Base-by-base conservation (phyloP, 2,113 vertebrate genomes). In the Vulpes ferrilata region DNA sequence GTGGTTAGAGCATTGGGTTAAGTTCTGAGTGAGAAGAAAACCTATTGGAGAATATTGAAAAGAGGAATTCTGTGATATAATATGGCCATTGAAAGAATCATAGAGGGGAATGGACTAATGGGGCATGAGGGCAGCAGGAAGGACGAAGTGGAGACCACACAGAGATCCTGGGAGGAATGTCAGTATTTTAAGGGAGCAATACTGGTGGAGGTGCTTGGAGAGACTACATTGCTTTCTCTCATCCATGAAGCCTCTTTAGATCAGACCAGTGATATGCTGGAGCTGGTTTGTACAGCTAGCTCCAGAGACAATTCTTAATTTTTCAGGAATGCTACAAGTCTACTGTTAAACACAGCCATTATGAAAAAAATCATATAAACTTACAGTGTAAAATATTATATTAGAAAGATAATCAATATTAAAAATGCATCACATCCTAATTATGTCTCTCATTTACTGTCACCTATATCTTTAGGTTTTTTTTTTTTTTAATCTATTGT, bases 101-200 rank as follows among this genome's bases (percentile, higher is more conserved):
- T 32, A 30, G 38, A 57, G 20, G 48, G 32, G 43, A 78, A 30
- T n/a, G 25, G 23, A 55, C 9, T 30, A 23, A 32, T 1, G 1
- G 7, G 12, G 6, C 4, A 5, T 25, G n/a, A 71, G 16, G 7
- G 0, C 27, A 59, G n/a, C 17, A n/a, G 20, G 7, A 62, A 51
- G 25, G 59, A 55, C 11, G 38, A 32, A 43, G 2, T 16, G 20
- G 35, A 69, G 27, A 3, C 15, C 38, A 35, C 0, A 0, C 7
- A 7, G 22, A 10, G 23, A 13, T n/a, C 32, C 27, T 15, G 8
- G 43, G 43, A 83, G 19, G 48, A 84, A 38, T 2, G 1, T 15
- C 69, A 35, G 27, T 27, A 55, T 6, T 19, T 65, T 22, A 38
- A 51, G 35, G 35, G 30, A 65, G 13, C 17, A 32, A n/a, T 8